phyloP scores from a whole-genome alignment of 2,797 vertebrate species.

The Bovichtus variegatus region DNA sequence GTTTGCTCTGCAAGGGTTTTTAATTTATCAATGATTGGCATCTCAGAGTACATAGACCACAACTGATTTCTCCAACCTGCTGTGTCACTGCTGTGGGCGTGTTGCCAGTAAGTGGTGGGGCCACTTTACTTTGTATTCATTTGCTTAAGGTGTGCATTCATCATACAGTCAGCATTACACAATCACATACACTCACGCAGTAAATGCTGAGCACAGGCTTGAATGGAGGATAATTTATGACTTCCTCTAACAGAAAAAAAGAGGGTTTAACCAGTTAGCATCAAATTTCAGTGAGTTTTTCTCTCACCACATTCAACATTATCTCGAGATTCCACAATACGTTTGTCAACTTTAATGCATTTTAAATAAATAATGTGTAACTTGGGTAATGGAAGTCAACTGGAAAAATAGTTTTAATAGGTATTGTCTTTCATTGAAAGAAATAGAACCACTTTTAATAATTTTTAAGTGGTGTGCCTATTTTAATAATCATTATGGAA shows the following conservation, averaged over 20 bases:
- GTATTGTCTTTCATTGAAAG: neutral
- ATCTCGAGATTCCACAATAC: neutral
- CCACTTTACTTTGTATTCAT: constrained; percentile 62
- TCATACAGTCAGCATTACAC: constrained; percentile 55
- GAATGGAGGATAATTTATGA: constrained; percentile 58
- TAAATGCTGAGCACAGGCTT: constrained; percentile 14
- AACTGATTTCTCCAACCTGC: constrained; percentile 66
- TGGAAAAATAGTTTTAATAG: neutral
- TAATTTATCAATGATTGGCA: constrained; percentile 82
- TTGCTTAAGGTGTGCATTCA: constrained; percentile 78
- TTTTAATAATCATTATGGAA: neutral
- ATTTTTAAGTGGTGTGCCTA: neutral
- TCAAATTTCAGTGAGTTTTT: constrained; percentile 26
- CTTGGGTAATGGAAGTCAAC: neutral
- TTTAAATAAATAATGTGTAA: neutral
- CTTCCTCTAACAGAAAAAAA: constrained; percentile 39
- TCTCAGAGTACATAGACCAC: constrained; percentile 50
- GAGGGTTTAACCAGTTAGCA: constrained; percentile 27
- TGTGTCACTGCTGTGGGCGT: constrained; percentile 80
- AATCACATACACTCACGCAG: constrained; percentile 41
- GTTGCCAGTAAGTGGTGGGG: constrained; percentile 47
- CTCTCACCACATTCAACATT: neutral
- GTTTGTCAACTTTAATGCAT: neutral
- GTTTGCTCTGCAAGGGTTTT: constrained; percentile 46
- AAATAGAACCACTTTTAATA: neutral